Evolutionary conservation across 2,888 invertebrate species (phyloP).

Genomic region (Cephus rjabovi): DNA sequence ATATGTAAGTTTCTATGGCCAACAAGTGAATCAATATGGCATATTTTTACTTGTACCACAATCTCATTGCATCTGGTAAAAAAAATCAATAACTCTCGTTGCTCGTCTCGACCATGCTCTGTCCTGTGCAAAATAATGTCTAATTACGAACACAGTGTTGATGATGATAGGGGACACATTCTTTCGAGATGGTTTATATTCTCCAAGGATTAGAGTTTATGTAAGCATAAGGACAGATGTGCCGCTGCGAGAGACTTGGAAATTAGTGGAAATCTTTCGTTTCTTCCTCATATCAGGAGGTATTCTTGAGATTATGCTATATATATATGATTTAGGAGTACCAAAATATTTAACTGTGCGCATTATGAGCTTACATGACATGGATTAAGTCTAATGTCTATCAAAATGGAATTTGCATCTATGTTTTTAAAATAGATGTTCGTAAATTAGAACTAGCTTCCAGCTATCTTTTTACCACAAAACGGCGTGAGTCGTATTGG

Average conservation of each 20-base stretch:
- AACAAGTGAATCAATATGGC: background rate
- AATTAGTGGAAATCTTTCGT: background rate
- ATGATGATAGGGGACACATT: background rate
- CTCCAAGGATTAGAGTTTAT: background rate
- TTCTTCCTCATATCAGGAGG: background rate
- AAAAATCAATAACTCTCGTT: background rate
- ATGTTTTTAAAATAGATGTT: background rate
- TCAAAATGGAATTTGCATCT: background rate
- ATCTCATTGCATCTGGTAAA: conserved; percentile 12
- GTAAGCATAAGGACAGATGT: background rate
- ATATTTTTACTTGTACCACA: background rate
- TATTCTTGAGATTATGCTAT: background rate
- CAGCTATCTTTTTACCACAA: background rate
- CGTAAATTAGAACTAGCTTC: background rate
- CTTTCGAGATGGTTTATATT: background rate
- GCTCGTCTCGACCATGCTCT: background rate
- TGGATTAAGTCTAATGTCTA: background rate
- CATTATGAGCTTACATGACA: background rate
- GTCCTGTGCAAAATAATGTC: background rate
- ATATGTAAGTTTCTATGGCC: background rate
- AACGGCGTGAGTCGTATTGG: too few species aligned
- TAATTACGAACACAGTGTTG: background rate
- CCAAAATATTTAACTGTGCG: background rate
- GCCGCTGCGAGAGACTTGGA: background rate
- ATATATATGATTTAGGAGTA: background rate